Conservation (phyloP, 2,888 invertebrate genomes). For the Zaprionus lineosus region DNA sequence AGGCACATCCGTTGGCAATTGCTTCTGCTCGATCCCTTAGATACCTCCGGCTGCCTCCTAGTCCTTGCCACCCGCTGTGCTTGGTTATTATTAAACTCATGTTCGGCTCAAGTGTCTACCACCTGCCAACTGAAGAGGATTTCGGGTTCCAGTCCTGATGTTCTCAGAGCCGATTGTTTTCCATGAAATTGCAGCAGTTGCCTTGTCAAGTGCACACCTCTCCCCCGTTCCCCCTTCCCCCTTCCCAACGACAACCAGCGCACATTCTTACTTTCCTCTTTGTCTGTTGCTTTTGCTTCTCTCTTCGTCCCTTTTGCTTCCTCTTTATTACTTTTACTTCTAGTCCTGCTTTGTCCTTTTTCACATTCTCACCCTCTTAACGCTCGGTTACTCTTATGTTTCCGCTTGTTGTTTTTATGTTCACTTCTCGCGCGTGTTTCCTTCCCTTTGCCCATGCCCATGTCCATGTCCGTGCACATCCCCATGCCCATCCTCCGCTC, state of each 20-base stretch:
- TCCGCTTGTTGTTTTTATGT: slow-evolving; percentile 36
- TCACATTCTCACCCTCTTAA: slow-evolving; percentile 13
- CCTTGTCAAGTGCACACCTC: slow-evolving; percentile 40
- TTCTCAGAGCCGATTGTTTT: slow-evolving; percentile 43
- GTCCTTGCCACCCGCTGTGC: slow-evolving; percentile 41
- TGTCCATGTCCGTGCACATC: too few relatives aligned
- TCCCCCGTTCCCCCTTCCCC: too few relatives aligned
- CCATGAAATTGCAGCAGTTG: slow-evolving; percentile 46
- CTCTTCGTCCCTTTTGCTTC: background rate
- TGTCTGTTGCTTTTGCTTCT: too few relatives aligned
- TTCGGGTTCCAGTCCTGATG: slow-evolving; percentile 6
- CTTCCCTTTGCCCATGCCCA: too few relatives aligned
- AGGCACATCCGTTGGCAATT: slow-evolving; percentile 26
- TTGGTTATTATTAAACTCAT: slow-evolving; percentile 58
- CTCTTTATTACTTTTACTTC: background rate
- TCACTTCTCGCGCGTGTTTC: slow-evolving; percentile 23
- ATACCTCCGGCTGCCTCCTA: background rate
- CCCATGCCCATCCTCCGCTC: background rate
- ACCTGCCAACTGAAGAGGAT: slow-evolving; percentile 35
- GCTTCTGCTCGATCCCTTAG: slow-evolving; percentile 3
- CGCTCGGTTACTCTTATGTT: slow-evolving; percentile 31
- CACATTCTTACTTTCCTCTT: too few relatives aligned
- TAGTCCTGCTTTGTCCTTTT: slow-evolving; percentile 1
- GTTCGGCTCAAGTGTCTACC: slow-evolving; percentile 40
- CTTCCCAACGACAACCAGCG: too few relatives aligned